Conservation (phyloP, 2,797 vertebrate genomes). For the Etheostoma nigrum region DNA sequence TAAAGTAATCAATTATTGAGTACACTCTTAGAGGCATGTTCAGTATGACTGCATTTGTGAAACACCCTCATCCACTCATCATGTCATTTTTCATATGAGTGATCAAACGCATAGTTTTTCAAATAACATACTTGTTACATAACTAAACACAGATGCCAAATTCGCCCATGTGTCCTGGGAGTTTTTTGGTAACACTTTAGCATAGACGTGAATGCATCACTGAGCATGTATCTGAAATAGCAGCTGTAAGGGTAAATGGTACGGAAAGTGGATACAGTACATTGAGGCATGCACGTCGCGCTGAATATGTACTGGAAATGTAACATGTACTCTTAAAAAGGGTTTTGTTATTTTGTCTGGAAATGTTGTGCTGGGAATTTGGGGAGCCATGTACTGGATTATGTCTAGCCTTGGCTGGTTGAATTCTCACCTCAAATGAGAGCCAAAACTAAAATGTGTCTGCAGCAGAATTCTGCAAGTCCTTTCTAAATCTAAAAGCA, state of each 20-base stretch:
- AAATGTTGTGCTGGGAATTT: neutral
- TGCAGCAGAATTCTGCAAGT: neutral
- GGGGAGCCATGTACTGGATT: neutral
- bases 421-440: neutral
- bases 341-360: neutral
- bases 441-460: neutral
- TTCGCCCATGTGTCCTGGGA: slow-evolving; percentile 4
- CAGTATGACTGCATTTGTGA: slow-evolving; percentile 16
- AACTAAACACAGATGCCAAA: slow-evolving; percentile 9
- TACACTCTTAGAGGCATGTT: slow-evolving; percentile 28
- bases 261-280: neutral
- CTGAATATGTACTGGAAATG: neutral
- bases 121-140: slow-evolving; percentile 6
- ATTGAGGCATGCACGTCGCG: neutral
- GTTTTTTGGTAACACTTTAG: neutral
- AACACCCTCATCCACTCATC: slow-evolving; percentile 12
- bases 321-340: neutral
- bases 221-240: slow-evolving; percentile 14
- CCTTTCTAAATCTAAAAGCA: neutral
- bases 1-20: slow-evolving; percentile 73
- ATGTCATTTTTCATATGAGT: neutral
- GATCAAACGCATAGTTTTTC: neutral
- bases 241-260: slow-evolving; percentile 7
- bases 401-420: neutral
- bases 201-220: slow-evolving; percentile 5